A percentile compares a stretch with the other conserved stretches of the same genome.
phyloP scores from a whole-genome alignment of 2,113 vertebrate species.

The Pseudorasbora parva region DNA sequence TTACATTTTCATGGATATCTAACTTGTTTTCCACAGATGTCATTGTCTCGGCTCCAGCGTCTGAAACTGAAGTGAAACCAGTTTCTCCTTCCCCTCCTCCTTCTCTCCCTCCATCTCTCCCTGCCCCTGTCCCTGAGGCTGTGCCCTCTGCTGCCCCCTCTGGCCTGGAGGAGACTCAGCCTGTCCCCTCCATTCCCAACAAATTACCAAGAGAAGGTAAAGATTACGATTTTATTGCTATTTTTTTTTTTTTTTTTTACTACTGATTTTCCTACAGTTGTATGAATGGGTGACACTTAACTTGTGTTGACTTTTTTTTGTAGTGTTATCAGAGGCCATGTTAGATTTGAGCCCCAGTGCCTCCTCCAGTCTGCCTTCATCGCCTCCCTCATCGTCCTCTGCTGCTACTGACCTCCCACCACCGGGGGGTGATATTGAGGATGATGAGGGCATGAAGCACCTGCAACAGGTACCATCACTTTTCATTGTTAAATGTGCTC shows the following conservation, averaged over 20 bases:
- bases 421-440: conserved; percentile 83
- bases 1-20: not conserved
- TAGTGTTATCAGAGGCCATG: conserved; percentile 66
- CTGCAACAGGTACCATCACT: conserved; percentile 83
- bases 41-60: conserved; percentile 58
- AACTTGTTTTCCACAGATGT: conserved; percentile 59
- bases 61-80: conserved; percentile 69
- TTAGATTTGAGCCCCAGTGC: conserved; percentile 72
- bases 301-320: conserved; percentile 54
- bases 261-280: conserved; percentile 15
- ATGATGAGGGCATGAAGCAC: conserved; percentile 93
- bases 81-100: conserved; percentile 66
- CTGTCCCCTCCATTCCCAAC: conserved; percentile 69
- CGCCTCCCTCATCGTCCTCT: conserved; percentile 74
- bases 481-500: too few relatives aligned
- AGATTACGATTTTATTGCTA: not conserved
- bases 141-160: conserved; percentile 59
- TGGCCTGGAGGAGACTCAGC: conserved; percentile 68
- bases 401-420: conserved; percentile 76
- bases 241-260: not conserved
- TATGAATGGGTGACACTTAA: not conserved
- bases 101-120: conserved; percentile 60
- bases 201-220: conserved; percentile 72
- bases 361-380: conserved; percentile 74
- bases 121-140: conserved; percentile 62